Evolutionary conservation across 2,113 vertebrate genomes (phyloP), one percentile per base, ranked within the genome.

Genomic region (Melanerpes aurifrons): DNA sequence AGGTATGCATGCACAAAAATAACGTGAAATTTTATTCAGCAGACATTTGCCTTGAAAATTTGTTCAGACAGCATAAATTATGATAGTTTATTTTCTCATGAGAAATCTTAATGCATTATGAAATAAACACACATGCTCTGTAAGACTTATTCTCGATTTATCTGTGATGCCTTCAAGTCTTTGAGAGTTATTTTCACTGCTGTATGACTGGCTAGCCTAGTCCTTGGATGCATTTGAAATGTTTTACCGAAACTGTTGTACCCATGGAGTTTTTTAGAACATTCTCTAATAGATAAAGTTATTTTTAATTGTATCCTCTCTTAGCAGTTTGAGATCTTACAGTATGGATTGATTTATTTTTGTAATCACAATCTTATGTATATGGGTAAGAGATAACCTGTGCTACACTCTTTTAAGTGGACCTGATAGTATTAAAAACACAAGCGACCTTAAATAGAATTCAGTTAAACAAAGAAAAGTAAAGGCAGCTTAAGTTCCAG

Each of bases 351-450:
- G 84, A 40, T 40, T 40, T 40, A 40, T 57, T 84, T 89, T 7
- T 21, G 11, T 78, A 71, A 87, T 12, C 26, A 16, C 11, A 13
- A 13, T 40, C 43, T 81, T 56, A 59, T 4, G 15, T 66, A 2
- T 81, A 15, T 62, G 20, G 5, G 12, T 64, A 47, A 59, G 43
- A 45, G 7, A 28, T 56, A 61, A 24, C 24, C 24, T 45, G 14
- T 53, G 48, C 58, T 20, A 29, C 0, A 0, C 26, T 74, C 12
- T 31, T 86, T 69, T 53, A 40, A 64, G 28, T 17, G 9, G 32
- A 69, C 28, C 14, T 21, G 26, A 10, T 59, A 47, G 29, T 88
- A 29, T 53, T 67, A n/a, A 45, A 77, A 67, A 62, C 40, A 17
- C 6, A 28, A 86, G 32, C 25, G 68, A 31, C 13, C 47, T 70